These are phyloP conservation scores for Paratilapia polleni DNA, from an alignment of 2,113 vertebrate species.

Conservation along the genomic window DNA sequence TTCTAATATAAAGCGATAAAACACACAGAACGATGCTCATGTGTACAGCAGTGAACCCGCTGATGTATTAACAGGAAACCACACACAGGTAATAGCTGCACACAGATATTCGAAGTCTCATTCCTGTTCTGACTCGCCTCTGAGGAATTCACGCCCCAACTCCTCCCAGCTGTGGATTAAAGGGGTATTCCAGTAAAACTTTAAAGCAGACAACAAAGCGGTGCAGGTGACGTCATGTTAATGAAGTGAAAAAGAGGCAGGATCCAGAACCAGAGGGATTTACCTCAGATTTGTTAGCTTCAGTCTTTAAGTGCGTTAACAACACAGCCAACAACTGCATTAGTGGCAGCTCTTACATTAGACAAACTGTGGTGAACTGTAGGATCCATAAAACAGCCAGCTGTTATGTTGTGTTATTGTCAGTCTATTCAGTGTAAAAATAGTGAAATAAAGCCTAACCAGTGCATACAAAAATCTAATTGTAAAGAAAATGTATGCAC, in stretches of 20 bases:
- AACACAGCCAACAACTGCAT: too few relatives aligned
- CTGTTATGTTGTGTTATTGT: too few relatives aligned
- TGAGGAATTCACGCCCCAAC: constrained; percentile 49
- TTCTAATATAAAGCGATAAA: background rate
- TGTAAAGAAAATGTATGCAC: too few relatives aligned
- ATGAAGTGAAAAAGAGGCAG: background rate
- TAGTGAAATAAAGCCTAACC: too few relatives aligned
- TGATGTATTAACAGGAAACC: constrained; percentile 22
- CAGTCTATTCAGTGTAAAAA: too few relatives aligned
- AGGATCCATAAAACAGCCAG: too few relatives aligned
- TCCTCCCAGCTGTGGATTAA: constrained; percentile 25
- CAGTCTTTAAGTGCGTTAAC: too few relatives aligned
- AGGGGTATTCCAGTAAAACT: constrained; percentile 34
- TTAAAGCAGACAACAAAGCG: constrained; percentile 12
- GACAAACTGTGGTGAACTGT: too few relatives aligned
- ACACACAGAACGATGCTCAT: background rate
- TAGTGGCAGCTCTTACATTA: too few relatives aligned
- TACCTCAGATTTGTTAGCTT: too few relatives aligned
- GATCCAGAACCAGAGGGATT: too few relatives aligned
- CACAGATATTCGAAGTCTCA: constrained; percentile 17
- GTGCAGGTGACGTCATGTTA: background rate
- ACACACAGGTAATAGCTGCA: constrained; percentile 2
- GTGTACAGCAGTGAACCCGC: background rate
- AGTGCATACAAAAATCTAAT: too few relatives aligned
- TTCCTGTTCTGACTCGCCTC: constrained; percentile 62